Base-by-base conservation (phyloP, 2,888 invertebrate species). In the Drosophila paramelanica region DNA sequence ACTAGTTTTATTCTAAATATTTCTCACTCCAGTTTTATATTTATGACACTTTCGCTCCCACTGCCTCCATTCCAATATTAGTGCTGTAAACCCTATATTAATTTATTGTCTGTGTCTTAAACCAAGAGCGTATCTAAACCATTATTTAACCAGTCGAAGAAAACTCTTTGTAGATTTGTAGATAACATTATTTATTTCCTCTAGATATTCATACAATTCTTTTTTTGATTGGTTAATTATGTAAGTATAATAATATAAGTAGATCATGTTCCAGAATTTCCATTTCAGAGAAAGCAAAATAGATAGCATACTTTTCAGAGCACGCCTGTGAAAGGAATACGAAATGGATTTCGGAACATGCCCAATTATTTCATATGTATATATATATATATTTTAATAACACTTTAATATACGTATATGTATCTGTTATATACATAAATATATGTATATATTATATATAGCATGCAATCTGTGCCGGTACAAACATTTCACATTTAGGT, bases 401-500 rank as follows among this genome's bases (percentile, higher is more conserved):
- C 10, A 11, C 33, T 11, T 11, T 1, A 33, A 27, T 49, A 20
- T 41, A 25, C 42, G 23, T 56, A 31, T 56, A 38, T 55, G 5
- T n/a, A 23, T 23, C 3, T 43, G 55, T 47, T 10, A 14, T 60
- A 7, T 52, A 46, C 38, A 46, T 62, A 43, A 38, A 42, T 56
- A 49, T 43, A 51, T 51, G 36, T 57, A n/a, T 42, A 31, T 70
- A 43, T 36, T 42, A 52, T 68, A 33, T 65, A 27, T 23, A 46
- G 58, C 25, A n/a, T 55, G 20, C 17, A 13, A 55, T 43, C 13
- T 31, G 13, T 36, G 23, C 59, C 59, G 65, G 57, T 56, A 72
- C 60, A 76, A 47, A 52, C 46, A 57, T 45, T 47, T 56, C 27
- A 43, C 33, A 62, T 39, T 74, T 65, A 72, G 72, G 71, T 72